phyloP scores from a whole-genome alignment of 2,797 vertebrate species.

The Schizothorax lantsangensis region DNA sequence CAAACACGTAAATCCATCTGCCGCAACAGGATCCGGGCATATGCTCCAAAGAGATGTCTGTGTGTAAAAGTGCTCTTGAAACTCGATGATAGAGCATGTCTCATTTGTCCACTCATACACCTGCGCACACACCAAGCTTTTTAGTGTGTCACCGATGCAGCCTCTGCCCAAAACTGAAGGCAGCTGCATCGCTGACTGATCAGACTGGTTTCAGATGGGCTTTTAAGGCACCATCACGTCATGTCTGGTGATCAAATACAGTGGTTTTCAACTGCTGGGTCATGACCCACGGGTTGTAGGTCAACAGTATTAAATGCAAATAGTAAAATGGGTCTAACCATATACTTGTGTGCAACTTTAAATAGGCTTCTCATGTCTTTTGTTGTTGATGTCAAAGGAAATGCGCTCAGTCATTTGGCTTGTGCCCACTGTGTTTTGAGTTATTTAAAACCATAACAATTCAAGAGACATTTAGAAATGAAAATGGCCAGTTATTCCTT shows the following conservation, averaged over 20 bases:
- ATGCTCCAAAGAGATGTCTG: constrained; percentile 40
- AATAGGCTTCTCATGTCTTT: not conserved
- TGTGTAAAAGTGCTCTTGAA: constrained; percentile 46
- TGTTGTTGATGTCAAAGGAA: not conserved
- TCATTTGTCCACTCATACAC: constrained; percentile 20
- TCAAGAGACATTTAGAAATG: not conserved
- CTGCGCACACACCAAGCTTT: not conserved
- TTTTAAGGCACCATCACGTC: not conserved
- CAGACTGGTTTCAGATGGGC: not conserved
- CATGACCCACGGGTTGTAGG: not conserved
- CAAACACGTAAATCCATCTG: constrained; percentile 55
- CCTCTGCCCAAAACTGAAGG: not conserved
- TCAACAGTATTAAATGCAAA: not conserved
- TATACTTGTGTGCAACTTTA: not conserved
- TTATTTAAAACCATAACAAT: not conserved
- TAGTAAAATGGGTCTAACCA: not conserved
- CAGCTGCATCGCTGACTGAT: not conserved
- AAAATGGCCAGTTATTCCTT: not conserved
- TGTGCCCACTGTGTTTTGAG: not conserved
- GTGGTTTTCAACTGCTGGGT: not conserved
- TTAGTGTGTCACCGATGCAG: not conserved
- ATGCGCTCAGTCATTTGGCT: too few relatives aligned
- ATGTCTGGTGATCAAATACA: constrained; percentile 3
- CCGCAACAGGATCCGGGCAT: constrained; percentile 18
- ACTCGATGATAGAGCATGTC: constrained; percentile 41